phyloP scores from a whole-genome alignment of 2,113 vertebrate genomes.

The cat (Felis catus) region F.catus_Fca126_mat1.0 CM031412.1:116551501-116552000 shows the following conservation, averaged over 20 bases:
- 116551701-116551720: slow-evolving; percentile 22
- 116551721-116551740: background rate
- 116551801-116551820: slow-evolving; percentile 98
- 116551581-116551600: slow-evolving; percentile 94
- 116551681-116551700: background rate
- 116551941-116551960: background rate
- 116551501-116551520: slow-evolving; percentile 79
- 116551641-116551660: slow-evolving; percentile 75
- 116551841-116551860: slow-evolving; percentile 99
- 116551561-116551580: slow-evolving; percentile 91
- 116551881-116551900: background rate
- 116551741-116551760: slow-evolving; percentile 84
- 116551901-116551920: slow-evolving; percentile 16
- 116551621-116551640: slow-evolving; percentile 95
- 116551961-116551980: slow-evolving; percentile 4
- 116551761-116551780: slow-evolving; percentile 91
- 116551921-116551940: background rate
- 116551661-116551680: background rate
- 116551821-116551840: slow-evolving; percentile 95
- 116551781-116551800: slow-evolving; percentile 93
- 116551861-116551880: slow-evolving; percentile 60
- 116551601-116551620: slow-evolving; percentile 95
- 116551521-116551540: slow-evolving; percentile 96
- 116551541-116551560: slow-evolving; percentile 93
- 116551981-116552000: slow-evolving; percentile 10